Evolutionary conservation across 2,113 vertebrate species (phyloP).

Genomic region (Phainopepla nitens): DNA sequence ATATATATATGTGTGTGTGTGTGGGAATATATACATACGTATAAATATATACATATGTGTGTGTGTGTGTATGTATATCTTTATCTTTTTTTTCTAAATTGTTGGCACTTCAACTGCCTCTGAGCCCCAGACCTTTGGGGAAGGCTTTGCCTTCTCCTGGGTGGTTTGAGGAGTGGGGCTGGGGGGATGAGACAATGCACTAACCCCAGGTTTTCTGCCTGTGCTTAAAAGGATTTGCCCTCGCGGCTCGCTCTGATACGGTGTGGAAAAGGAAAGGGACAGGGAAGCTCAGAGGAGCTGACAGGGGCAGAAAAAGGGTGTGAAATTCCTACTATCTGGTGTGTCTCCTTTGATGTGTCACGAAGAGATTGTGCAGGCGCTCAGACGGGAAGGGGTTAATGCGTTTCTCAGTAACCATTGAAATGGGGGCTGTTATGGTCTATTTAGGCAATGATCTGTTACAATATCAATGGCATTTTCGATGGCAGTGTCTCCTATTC

Average conservation of each 20-base stretch:
- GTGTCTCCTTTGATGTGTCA: slow-evolving; percentile 57
- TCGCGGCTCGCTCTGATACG: neutral
- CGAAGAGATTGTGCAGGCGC: slow-evolving; percentile 24
- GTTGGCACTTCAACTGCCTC: neutral
- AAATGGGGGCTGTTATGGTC: slow-evolving; percentile 59
- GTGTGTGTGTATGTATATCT: neutral
- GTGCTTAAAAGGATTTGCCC: slow-evolving; percentile 36
- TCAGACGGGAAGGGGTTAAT: slow-evolving; percentile 51
- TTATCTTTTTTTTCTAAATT: neutral
- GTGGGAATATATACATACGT: neutral
- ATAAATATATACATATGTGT: no score
- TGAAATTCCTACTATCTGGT: slow-evolving; percentile 32
- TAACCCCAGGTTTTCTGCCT: slow-evolving; percentile 33
- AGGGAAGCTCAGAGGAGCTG: neutral
- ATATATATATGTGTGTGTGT: no score
- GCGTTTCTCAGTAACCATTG: slow-evolving; percentile 52
- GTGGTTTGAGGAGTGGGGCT: neutral
- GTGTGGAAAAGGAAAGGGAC: neutral
- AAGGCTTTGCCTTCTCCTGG: slow-evolving; percentile 31
- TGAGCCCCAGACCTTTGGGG: neutral
- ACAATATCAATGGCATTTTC: slow-evolving; percentile 66
- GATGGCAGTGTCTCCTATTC: slow-evolving; percentile 54
- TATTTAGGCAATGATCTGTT: slow-evolving; percentile 62
- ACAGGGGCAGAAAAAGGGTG: slow-evolving; percentile 29
- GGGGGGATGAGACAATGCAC: neutral